Evolutionary conservation across 2,113 vertebrate genomes (phyloP).

Genomic region (Lagopus muta): DNA sequence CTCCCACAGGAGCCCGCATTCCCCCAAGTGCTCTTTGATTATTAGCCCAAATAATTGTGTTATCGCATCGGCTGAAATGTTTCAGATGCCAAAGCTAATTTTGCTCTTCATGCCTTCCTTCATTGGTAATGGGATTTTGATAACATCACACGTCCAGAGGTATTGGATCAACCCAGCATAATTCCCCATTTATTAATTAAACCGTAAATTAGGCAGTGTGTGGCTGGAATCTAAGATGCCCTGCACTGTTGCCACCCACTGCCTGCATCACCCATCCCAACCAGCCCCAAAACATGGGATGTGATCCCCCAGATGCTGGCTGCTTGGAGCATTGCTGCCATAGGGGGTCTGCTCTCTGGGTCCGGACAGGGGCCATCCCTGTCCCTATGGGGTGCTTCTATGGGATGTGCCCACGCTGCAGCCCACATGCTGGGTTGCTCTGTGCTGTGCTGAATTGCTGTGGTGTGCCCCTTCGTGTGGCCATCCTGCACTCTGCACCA

Average conservation of each 20-base stretch:
- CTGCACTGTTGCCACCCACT: fast-evolving
- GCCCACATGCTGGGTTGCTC: not conserved
- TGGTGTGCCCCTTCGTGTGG: fast-evolving
- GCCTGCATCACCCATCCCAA: fast-evolving
- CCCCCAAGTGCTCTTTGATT: constrained; percentile 38
- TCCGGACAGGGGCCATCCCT: not conserved
- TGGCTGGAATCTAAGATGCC: not conserved
- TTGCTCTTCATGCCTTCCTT: constrained; percentile 55
- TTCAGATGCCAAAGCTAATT: constrained; percentile 63
- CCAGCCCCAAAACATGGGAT: not conserved
- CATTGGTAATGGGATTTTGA: constrained; percentile 65
- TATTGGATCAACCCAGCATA: constrained; percentile 57
- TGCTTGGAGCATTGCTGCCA: fast-evolving
- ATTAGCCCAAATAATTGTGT: constrained; percentile 61
- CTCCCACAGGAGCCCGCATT: fast-evolving
- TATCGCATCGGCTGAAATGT: constrained; percentile 6
- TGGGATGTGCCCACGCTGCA: not conserved
- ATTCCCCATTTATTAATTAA: constrained; percentile 69
- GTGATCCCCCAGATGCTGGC: fast-evolving
- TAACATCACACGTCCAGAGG: constrained; percentile 32
- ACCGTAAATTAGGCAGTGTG: not conserved
- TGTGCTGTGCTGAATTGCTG: not conserved
- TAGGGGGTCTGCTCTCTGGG: not conserved
- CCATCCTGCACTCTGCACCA: not conserved
- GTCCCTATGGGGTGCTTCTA: fast-evolving